These are phyloP conservation scores for Microplitis manilae DNA, from an alignment of 2,888 invertebrate species.

Conservation along the genomic window DNA sequence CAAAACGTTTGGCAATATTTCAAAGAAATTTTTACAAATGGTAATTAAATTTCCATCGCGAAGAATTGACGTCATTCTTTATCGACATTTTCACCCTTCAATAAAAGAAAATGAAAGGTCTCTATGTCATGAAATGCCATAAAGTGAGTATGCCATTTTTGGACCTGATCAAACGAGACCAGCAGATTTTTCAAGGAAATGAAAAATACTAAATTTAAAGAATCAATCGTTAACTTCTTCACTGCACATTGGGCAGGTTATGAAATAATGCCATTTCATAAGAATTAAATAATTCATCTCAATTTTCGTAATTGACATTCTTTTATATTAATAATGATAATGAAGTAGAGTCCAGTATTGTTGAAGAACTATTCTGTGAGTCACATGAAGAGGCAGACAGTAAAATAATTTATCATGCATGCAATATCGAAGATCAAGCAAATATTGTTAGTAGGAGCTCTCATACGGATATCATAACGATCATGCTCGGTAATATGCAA, in stretches of 20 bases:
- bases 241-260: slow-evolving; percentile 42
- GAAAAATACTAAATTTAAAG: slow-evolving; percentile 42
- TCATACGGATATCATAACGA: slow-evolving; percentile 53
- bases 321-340: slow-evolving; percentile 41
- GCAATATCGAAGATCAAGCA: slow-evolving; percentile 46
- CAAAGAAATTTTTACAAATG: slow-evolving; percentile 56
- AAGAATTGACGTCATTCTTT: slow-evolving; percentile 42
- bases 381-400: slow-evolving; percentile 49
- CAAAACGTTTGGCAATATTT: slow-evolving; percentile 57
- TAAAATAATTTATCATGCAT: slow-evolving; percentile 49
- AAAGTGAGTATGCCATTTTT: slow-evolving; percentile 41
- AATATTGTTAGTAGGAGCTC: slow-evolving; percentile 51
- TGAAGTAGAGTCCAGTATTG: slow-evolving; percentile 30
- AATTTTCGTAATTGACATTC: slow-evolving; percentile 46
- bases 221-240: slow-evolving; percentile 44
- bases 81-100: slow-evolving; percentile 41
- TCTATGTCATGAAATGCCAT: slow-evolving; percentile 16
- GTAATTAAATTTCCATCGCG: slow-evolving; percentile 43
- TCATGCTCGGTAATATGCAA: slow-evolving; percentile 54
- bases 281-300: slow-evolving; percentile 36
- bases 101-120: slow-evolving; percentile 42
- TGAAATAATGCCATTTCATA: slow-evolving; percentile 47
- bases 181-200: slow-evolving; percentile 43
- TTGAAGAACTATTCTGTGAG: slow-evolving; percentile 44
- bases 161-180: slow-evolving; percentile 44